Evolutionary conservation across 92 coral and sea anemone genomes (phyloP), one percentile per base, ranked within the genome.

Genomic region (Porites rus): DNA sequence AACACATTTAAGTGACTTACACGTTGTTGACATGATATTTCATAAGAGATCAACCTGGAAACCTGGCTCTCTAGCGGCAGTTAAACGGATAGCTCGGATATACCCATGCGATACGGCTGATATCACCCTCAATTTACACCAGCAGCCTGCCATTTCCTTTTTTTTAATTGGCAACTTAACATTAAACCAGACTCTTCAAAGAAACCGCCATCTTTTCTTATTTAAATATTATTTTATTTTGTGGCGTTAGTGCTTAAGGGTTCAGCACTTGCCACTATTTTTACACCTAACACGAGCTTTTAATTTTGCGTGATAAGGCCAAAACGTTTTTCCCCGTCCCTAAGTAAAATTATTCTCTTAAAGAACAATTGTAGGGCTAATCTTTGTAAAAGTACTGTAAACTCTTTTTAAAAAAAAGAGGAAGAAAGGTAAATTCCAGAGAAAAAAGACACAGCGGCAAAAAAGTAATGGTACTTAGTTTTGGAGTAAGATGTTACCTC

Each of bases 401-500:
- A 54, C 12, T 54, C 7, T 38, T 38, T 3, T 38, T 38, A 4
- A 2, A 38, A 38, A 38, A 38, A 38, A 38, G 46, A 38, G 0
- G 6, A 38, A 38, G 46, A 38, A 38, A 54, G 14, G 7, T 10
- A 8, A 54, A 56, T 14, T 56, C 3, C 11, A 56, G 4, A 56
- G 61, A 56, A 56, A 56, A 56, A 62, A 62, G 9, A 5, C 8
- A 14, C 8, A 62, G n/a, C 5, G 13, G 66, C 20, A 62, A 11
- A 56, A 62, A 14, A 14, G 16, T 7, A 8, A 56, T 56, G 16
- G 61, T 10, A 10, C 16, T 56, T 56, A 56, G 61, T 56, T 0
- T 56, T n/a, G 51, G 8, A 46, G 51, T 18, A 38, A 38, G 46
- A 38, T 38, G 53, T 69, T 81, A 69, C 86, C 86, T 81, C 46